Evolutionary conservation across 2,888 invertebrate species (phyloP).

Genomic region (Odontocerum albicorne): DNA sequence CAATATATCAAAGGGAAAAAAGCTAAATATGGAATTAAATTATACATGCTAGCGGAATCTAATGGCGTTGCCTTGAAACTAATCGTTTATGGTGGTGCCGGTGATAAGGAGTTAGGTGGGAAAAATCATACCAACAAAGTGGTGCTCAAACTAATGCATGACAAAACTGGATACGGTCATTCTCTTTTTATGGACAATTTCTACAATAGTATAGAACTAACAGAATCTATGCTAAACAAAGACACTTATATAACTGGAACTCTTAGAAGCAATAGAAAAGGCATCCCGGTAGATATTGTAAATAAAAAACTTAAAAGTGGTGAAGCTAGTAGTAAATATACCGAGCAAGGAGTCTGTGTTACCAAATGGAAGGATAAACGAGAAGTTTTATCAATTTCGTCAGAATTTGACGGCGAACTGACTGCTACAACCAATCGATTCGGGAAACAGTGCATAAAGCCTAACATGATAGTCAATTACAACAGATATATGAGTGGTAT

Average conservation of each 20-base stretch:
- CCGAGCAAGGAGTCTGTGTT: constrained; percentile 33
- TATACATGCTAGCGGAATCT: constrained; percentile 17
- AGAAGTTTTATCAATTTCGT: constrained; percentile 40
- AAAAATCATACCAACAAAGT: constrained; percentile 37
- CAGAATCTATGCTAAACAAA: too few relatives aligned
- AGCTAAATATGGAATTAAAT: constrained; percentile 22
- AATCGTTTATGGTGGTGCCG: constrained; percentile 35
- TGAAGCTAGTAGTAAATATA: constrained; percentile 33
- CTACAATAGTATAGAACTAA: constrained; percentile 2
- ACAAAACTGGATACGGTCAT: constrained; percentile 7
- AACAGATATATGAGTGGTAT: constrained; percentile 28
- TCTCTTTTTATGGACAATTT: constrained; percentile 1
- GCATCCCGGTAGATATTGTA: constrained; percentile 27
- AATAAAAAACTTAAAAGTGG: constrained; percentile 32
- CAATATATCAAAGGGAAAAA: constrained; percentile 15
- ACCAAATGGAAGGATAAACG: constrained; percentile 37
- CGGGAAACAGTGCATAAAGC: constrained; percentile 24
- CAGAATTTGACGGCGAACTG: constrained; percentile 29
- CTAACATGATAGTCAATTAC: constrained; percentile 22
- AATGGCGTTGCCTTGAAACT: constrained; percentile 7
- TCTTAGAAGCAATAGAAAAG: constrained; percentile 35
- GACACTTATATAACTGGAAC: constrained; percentile 37
- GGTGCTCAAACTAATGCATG: constrained; percentile 11
- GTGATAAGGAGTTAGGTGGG: constrained; percentile 38
- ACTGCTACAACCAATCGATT: constrained; percentile 30